Evolutionary conservation across 2,888 invertebrate species (phyloP), one percentile per base, ranked within the genome.

Genomic region (Caenorhabditis doughertyi): DNA sequence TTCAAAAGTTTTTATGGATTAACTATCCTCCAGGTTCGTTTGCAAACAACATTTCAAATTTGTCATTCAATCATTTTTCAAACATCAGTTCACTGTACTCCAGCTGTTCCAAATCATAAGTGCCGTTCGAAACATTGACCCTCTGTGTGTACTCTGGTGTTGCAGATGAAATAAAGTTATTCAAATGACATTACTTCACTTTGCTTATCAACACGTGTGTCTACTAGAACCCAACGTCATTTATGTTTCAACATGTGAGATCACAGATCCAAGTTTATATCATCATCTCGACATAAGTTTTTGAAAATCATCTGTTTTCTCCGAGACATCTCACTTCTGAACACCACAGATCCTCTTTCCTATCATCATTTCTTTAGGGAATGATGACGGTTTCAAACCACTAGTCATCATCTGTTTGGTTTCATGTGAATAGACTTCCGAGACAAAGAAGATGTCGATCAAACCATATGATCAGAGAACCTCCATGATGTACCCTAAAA

Each of bases 391-490:
- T 18, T 47, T 13, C 3, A 47, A 47, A 18, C 8, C 44, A 60
- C 39, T 11, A 16, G 8, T 39, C 35, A 29, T 56, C 27, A 55
- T 29, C 29, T 55, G 55, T 55, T 55, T 5, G 7, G 11, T 25
- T 60, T 60, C 58, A 39, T 21, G 58, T 60, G 58, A 2, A 23
- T 42, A 13, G 58, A 42, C 27, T 60, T 60, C n/a, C n/a, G 42
- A 25, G 42, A 42, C 25, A 42, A 39, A 27, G 25, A 42, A 9
- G 23, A 5, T 25, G 25, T 21, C 16, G 39, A 39, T 16, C 9
- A 13, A 42, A 35, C 35, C 27, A 13, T 21, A n/a, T 18, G 58
- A 60, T 39, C 42, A 60, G 16, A 60, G 42, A 42, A 60, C 60
- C 16, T 8, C 4, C 60, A 60, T 2, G 27, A 16, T 42, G 3